phyloP scores from a whole-genome alignment of 1,140 invertebrate species.

The Drosophila nigrodunni region DNA sequence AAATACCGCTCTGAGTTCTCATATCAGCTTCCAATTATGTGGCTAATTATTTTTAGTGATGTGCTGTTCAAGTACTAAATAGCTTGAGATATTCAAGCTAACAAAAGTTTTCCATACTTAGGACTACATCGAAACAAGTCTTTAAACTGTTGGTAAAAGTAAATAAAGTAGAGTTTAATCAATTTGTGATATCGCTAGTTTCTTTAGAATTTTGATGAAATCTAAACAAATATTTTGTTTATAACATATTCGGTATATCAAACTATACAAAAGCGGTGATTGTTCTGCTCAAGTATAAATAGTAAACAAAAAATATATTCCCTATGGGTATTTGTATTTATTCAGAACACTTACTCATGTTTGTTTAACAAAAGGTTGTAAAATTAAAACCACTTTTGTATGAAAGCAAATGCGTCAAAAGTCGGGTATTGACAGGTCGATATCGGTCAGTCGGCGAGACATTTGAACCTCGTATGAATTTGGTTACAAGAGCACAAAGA shows the following conservation, averaged over 20 bases:
- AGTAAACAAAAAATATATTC: no score
- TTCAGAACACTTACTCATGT: background rate
- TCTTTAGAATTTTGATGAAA: no score
- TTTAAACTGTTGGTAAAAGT: no score
- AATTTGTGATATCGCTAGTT: no score
- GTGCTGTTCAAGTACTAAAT: no score
- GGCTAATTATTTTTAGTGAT: background rate
- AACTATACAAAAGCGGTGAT: no score
- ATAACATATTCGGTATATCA: no score
- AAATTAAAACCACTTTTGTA: constrained; percentile 17
- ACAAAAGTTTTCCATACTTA: no score
- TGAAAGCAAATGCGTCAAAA: constrained; percentile 19
- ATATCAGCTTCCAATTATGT: background rate
- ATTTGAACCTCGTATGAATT: background rate
- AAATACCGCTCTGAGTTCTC: background rate
- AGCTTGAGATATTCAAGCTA: no score
- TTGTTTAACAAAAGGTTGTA: constrained; percentile 27
- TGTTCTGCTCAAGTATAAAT: background rate
- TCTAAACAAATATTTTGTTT: no score
- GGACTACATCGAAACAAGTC: no score
- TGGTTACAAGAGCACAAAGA: constrained; percentile 21
- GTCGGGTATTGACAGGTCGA: constrained; percentile 9
- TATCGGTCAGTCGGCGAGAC: constrained; percentile 28
- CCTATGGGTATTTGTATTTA: background rate
- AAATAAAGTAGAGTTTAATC: no score